Evolutionary conservation across 2,797 vertebrate species (phyloP).

Genomic region (Sebastes nivosus): DNA sequence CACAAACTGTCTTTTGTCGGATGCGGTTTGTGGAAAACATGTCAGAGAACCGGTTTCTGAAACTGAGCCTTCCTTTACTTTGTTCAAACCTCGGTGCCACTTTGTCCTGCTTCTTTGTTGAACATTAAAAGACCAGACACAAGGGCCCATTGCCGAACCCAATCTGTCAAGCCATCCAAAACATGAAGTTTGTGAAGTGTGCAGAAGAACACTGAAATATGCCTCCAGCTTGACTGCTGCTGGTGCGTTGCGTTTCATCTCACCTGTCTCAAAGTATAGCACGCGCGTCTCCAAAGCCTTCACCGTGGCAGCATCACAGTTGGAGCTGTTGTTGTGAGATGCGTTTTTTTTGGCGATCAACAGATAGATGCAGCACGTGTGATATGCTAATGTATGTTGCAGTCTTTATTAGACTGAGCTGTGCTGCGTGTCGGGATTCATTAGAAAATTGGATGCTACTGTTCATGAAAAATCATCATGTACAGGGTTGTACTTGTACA

Average conservation of each 20-base stretch:
- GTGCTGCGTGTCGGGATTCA: slow-evolving; percentile 42
- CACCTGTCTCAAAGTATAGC: slow-evolving; percentile 66
- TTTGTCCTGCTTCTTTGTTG: slow-evolving; percentile 60
- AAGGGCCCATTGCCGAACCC: slow-evolving; percentile 67
- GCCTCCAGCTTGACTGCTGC: slow-evolving; percentile 63
- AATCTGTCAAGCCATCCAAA: slow-evolving; percentile 78
- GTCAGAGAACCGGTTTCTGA: slow-evolving; percentile 45
- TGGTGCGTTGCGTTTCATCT: slow-evolving; percentile 64
- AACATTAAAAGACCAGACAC: slow-evolving; percentile 66
- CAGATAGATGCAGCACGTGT: slow-evolving; percentile 68
- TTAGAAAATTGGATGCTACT: slow-evolving; percentile 57
- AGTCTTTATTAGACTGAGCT: slow-evolving; percentile 64
- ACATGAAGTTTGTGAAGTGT: slow-evolving; percentile 67
- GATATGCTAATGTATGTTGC: slow-evolving; percentile 71
- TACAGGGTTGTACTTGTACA: slow-evolving; percentile 20
- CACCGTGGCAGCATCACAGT: slow-evolving; percentile 60
- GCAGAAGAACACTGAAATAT: slow-evolving; percentile 52
- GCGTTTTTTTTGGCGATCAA: slow-evolving; percentile 55
- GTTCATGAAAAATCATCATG: slow-evolving; percentile 46
- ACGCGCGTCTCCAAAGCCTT: slow-evolving; percentile 59
- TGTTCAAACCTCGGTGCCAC: slow-evolving; percentile 48
- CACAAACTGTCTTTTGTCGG: slow-evolving; percentile 42
- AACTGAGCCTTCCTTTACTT: slow-evolving; percentile 39
- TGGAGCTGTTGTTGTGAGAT: slow-evolving; percentile 58
- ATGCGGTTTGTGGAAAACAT: slow-evolving; percentile 47